phyloP scores from a whole-genome alignment of 2,888 invertebrate species.

The Stenotaenia linearis region DNA sequence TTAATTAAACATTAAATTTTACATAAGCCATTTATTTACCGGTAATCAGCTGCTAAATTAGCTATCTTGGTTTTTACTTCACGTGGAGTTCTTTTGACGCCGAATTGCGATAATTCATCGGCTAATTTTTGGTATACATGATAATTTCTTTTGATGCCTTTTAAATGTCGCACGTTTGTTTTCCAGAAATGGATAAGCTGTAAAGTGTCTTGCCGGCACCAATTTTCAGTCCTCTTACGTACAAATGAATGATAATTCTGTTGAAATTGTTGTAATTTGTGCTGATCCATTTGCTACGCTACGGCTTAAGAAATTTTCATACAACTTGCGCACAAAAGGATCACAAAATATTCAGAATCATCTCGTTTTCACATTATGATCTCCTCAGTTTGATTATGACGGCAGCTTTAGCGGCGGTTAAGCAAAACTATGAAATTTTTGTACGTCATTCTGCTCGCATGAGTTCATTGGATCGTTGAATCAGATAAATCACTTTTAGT shows the following conservation, averaged over 20 bases:
- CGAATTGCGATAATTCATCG: not conserved
- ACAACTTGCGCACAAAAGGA: not conserved
- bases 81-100: not conserved
- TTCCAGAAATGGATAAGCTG: not conserved
- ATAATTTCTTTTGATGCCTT: not conserved
- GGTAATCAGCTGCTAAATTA: not conserved
- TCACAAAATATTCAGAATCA: not conserved
- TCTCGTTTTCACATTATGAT: not conserved
- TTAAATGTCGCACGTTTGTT: not conserved
- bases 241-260: not conserved
- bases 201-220: not conserved
- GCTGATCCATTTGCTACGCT: conserved; percentile 3
- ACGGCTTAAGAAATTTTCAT: not conserved
- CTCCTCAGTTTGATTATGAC: not conserved
- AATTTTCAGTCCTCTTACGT: not conserved
- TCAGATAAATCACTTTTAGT: too few relatives aligned
- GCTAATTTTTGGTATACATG: not conserved
- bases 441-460: not conserved
- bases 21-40: not conserved
- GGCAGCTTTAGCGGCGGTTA: not conserved
- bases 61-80: not conserved
- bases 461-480: not conserved
- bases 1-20: too few relatives aligned
- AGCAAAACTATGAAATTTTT: not conserved
- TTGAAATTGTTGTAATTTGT: not conserved